Base-by-base conservation (phyloP, 1,140 invertebrate species). In the Ceratosolen solmsi region DNA sequence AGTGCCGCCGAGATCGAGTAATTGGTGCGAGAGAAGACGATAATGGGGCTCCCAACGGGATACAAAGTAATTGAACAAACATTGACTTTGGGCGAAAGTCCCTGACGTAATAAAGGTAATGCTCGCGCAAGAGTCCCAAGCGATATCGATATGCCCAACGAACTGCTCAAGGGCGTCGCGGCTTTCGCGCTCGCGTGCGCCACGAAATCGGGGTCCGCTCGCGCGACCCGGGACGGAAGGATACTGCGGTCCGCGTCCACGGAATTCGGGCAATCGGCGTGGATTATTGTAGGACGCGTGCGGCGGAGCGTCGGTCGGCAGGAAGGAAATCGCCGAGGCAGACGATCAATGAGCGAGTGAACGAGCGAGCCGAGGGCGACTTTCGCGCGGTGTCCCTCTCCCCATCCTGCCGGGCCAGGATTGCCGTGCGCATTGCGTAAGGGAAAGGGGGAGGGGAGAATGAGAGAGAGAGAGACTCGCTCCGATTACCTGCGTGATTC, bases 191-290 rank as follows among this genome's bases (percentile, higher is more conserved):
- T 65, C 30, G 60, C 60, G 60, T 65, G 30, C 30, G 60, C 56
- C 56, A 60, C 15, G 56, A 60, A 60, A 2, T 4, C 56, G 25
- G 25, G 27, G 11, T 60, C 56, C 25, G 60, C 22, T n/a, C 20
- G 3, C 15, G 36, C 54, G 22, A 51, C 20, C 11, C 15, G 36
- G 60, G 22, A 51, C 87, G 87, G 86, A 88, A 87, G 87, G 86
- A 87, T 86, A 87, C 85, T 87, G 87, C 86, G 86, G 86, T 20
- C 41, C 25, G 38, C 58, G 54, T 17, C 46, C 68, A 74, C 17
- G n/a, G 58, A 56, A 36, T 58, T 54, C 33, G 20, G 11, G 36
- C 68, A 22, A 46, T 70, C 79, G 38, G 51, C 38, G 54, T 22
- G 0, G 22, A 49, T 60, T 58, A 56, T 71, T 58, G 78, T 56